Percentiles rank a stretch among this genome's conserved stretches.
Evolutionary conservation across 2,113 vertebrate species (phyloP).

Genomic region (Dipodomys merriami): DNA sequence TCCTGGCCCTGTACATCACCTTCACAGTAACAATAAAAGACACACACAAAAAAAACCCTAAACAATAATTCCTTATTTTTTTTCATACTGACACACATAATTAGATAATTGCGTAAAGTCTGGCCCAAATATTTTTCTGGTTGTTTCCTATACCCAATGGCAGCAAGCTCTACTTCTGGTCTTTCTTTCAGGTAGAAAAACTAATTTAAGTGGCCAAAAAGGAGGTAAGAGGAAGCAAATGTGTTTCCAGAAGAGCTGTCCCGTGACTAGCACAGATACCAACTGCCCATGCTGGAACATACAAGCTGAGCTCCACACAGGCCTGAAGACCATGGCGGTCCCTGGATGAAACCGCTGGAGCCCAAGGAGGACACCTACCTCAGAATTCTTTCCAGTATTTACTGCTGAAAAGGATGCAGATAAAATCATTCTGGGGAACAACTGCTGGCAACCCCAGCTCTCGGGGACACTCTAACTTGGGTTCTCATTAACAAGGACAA

Average conservation of each 20-base stretch:
- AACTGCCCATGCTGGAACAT: constrained; percentile 17
- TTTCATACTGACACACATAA: neutral
- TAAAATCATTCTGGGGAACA: constrained; percentile 9
- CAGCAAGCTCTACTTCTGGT: neutral
- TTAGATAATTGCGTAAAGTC: neutral
- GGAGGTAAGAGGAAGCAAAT: neutral
- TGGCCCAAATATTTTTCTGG: neutral
- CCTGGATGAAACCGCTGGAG: neutral
- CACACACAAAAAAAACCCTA: neutral
- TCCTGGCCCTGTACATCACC: no score
- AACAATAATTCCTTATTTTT: neutral
- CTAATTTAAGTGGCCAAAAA: neutral
- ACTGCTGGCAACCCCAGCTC: constrained; percentile 22
- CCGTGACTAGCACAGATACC: neutral
- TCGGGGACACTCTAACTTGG: neutral
- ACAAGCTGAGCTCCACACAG: neutral
- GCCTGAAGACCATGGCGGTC: neutral
- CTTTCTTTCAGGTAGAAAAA: constrained; percentile 24
- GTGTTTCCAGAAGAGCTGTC: constrained; percentile 6
- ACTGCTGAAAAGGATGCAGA: neutral
- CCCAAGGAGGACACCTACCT: neutral
- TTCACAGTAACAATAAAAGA: no score
- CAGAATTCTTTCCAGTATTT: neutral
- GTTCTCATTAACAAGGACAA: constrained; percentile 19
- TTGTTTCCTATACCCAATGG: neutral